These are phyloP conservation scores for Xiphophorus maculatus DNA, from an alignment of 2,113 vertebrate genomes.

Conservation along the genomic window DNA sequence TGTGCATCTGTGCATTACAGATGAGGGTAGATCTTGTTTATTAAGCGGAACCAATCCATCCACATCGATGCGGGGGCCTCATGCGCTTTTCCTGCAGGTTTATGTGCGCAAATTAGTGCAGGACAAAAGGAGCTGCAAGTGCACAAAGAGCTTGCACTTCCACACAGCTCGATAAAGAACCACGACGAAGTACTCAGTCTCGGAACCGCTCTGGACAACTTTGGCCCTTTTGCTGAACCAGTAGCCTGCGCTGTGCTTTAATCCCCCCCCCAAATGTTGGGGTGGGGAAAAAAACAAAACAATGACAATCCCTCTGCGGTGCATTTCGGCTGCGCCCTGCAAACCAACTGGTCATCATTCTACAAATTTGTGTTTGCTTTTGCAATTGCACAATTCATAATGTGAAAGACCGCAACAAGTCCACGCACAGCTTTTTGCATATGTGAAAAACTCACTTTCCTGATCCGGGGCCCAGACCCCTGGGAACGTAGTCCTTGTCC, in stretches of 20 bases:
- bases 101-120: neutral
- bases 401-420: neutral
- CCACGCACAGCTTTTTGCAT: neutral
- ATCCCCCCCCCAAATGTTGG: too few species aligned
- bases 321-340: neutral
- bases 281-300: neutral
- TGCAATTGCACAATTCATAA: neutral
- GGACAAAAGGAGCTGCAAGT: neutral
- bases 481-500: constrained; percentile 47
- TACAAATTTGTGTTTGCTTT: neutral
- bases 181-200: neutral
- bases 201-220: neutral
- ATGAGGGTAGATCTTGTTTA: too few species aligned
- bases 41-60: neutral
- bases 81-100: neutral
- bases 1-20: neutral
- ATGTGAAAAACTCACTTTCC: constrained; percentile 40
- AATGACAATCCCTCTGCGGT: neutral
- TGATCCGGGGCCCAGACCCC: constrained; percentile 8
- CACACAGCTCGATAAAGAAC: neutral
- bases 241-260: neutral
- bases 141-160: neutral
- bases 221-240: neutral
- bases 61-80: neutral
- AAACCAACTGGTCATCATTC: neutral